A percentile compares a stretch with the other conserved stretches of the same genome.
phyloP scores from a whole-genome alignment of 1,140 invertebrate species.

The Heliconius hewitsoni region DNA sequence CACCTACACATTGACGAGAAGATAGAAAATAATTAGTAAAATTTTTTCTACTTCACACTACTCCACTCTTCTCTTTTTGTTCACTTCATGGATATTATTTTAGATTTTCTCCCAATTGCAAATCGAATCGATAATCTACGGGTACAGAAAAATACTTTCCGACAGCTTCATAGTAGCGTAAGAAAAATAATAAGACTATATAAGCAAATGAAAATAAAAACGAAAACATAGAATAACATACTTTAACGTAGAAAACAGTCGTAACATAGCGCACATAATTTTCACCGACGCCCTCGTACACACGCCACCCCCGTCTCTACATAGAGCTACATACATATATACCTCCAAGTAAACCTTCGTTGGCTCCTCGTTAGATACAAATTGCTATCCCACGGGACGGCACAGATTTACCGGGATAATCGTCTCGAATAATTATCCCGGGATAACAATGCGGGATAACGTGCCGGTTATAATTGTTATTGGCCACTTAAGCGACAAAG shows the following conservation, averaged over 20 bases:
- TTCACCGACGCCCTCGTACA: not conserved
- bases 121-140: no score
- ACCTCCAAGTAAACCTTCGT: not conserved
- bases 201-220: not conserved
- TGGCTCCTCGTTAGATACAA: conserved; percentile 19
- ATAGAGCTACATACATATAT: conserved; percentile 2
- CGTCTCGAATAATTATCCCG: conserved; percentile 11
- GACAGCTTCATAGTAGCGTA: not conserved
- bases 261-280: conserved; percentile 13
- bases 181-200: not conserved
- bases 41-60: no score
- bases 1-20: no score
- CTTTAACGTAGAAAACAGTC: conserved; percentile 1
- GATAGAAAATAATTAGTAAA: no score
- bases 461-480: conserved; percentile 17
- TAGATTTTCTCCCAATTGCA: no score
- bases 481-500: conserved; percentile 8
- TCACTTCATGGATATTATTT: no score
- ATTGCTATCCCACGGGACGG: conserved; percentile 16
- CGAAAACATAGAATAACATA: not conserved
- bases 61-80: no score
- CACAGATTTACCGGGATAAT: conserved; percentile 20
- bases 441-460: conserved; percentile 15
- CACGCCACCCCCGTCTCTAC: not conserved
- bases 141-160: not conserved